These are phyloP conservation scores for Clusia tigrina DNA, from an alignment of 2,888 invertebrate genomes.

Conservation along the genomic window DNA sequence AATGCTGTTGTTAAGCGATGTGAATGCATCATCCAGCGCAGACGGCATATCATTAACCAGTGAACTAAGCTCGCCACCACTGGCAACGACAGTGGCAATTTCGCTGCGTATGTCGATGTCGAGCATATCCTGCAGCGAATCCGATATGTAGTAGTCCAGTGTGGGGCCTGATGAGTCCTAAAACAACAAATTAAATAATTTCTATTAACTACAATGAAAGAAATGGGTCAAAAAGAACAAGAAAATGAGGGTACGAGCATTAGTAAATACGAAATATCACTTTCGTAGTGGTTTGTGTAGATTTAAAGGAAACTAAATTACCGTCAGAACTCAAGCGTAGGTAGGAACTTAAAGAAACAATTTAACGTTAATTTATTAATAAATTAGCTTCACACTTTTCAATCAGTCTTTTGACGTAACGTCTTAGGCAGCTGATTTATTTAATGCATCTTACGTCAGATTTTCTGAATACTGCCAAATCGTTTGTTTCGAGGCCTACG, in stretches of 20 bases:
- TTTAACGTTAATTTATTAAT: too few species aligned
- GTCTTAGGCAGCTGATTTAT: too few species aligned
- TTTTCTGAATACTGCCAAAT: too few species aligned
- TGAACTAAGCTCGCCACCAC: conserved; percentile 74
- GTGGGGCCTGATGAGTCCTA: conserved; percentile 69
- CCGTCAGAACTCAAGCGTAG: too few species aligned
- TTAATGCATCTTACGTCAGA: too few species aligned
- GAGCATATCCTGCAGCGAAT: conserved; percentile 87
- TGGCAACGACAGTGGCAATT: conserved; percentile 80
- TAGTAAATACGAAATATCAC: not conserved
- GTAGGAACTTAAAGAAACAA: too few species aligned
- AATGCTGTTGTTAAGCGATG: conserved; percentile 47
- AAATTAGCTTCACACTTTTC: too few species aligned
- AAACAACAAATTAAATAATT: conserved; percentile 30
- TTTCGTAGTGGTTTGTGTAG: not conserved
- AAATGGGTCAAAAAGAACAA: not conserved
- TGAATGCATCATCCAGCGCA: conserved; percentile 59
- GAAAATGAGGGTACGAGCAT: not conserved
- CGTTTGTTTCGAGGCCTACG: too few species aligned
- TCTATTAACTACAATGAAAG: conserved; percentile 12
- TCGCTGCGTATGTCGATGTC: conserved; percentile 89
- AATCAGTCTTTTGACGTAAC: too few species aligned
- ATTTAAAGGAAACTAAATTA: too few species aligned
- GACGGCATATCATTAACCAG: conserved; percentile 55
- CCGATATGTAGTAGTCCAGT: conserved; percentile 73